These are phyloP conservation scores for Uropsilus gracilis DNA, from an alignment of 2,113 vertebrate species.

Conservation along the genomic window DNA sequence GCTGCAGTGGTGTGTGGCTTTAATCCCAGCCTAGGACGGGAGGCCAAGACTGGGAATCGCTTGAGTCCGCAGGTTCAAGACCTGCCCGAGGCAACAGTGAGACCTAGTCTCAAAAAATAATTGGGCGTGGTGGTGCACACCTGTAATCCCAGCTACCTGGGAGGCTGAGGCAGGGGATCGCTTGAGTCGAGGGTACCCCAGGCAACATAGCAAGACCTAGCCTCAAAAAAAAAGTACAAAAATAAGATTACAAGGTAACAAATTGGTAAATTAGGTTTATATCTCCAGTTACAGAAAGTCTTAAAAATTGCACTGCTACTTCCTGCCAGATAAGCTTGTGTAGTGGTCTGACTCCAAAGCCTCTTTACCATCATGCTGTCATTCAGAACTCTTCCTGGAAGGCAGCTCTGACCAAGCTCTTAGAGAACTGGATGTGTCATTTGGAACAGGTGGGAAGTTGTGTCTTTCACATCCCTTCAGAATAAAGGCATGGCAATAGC, in stretches of 20 bases:
- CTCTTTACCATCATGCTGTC: not conserved
- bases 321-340: not conserved
- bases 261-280: not conserved
- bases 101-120: too few relatives aligned
- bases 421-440: not conserved
- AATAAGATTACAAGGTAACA: not conserved
- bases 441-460: not conserved
- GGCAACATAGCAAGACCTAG: too few relatives aligned
- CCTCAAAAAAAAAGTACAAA: not conserved
- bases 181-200: too few relatives aligned
- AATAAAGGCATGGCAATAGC: not conserved
- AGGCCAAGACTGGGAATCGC: too few relatives aligned
- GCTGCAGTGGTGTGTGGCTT: too few relatives aligned
- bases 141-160: too few relatives aligned
- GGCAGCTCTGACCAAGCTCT: not conserved
- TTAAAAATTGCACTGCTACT: not conserved
- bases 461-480: not conserved
- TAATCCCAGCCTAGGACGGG: too few relatives aligned
- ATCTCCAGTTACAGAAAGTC: not conserved
- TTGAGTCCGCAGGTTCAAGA: too few relatives aligned
- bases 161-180: too few relatives aligned
- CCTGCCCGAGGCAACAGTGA: too few relatives aligned
- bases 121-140: too few relatives aligned
- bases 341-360: not conserved
- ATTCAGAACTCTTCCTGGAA: not conserved